Base-by-base conservation (phyloP, 2,888 invertebrate species). In the Synergus laeviventris region DNA sequence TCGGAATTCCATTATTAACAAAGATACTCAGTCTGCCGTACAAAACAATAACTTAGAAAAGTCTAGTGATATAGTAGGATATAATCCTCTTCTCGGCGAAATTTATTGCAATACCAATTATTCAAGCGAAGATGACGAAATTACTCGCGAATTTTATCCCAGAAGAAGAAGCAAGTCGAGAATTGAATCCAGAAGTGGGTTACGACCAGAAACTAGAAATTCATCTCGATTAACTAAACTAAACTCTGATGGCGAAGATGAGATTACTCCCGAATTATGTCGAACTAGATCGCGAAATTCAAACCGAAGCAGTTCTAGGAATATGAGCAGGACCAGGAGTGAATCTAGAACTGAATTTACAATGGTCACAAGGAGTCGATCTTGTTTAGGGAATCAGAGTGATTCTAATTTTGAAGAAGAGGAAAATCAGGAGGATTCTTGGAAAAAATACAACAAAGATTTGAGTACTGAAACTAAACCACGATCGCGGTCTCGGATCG, bases 351-450 rank as follows among this genome's bases (percentile, higher is more conserved):
- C 11, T 64, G 39, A 64, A 12, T 64, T 21, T 5, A 21, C 14
- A 66, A 16, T 70, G 11, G 14, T 49, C 9, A 49, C 70, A 11
- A 24, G 70, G n/a, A 70, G 49, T 70, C 11, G 31, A 1, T 70
- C 70, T n/a, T 36, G 70, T n/a, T 8, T 36, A 21, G 36, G 31
- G 11, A 49, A 36, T 36, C 74, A 78, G 12, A 56, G 70, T 8
- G 36, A 21, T 24, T 59, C 56, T 3, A 4, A 5, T 12, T 24
- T 14, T 1, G 56, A 11, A 3, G 11, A n/a, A 2, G 24, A 21
- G 24, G 36, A 39, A 36, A 62, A 60, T 24, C 21, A 59, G 1
- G 76, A 78, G 4, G 42, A 79, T 64, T 36, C 73, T 59, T 59
- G 56, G 21, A 14, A 59, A 21, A 24, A 14, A 14, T 59, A 59